Conservation (phyloP, 2,797 vertebrate species). For the Bovichtus variegatus region DNA sequence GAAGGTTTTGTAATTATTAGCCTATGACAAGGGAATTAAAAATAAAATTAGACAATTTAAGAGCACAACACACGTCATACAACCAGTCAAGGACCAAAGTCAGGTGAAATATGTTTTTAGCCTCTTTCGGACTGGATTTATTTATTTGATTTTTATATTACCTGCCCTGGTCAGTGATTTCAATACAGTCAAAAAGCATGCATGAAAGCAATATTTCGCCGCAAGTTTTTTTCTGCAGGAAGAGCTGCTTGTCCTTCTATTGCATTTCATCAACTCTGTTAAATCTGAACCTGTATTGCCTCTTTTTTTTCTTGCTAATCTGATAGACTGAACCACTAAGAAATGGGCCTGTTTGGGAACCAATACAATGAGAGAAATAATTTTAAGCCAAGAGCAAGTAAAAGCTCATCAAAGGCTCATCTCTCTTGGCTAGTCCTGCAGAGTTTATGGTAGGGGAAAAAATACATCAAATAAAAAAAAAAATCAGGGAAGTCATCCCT, state of each 20-base stretch:
- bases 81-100: too few relatives aligned
- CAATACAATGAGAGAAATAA: background rate
- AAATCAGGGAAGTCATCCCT: background rate
- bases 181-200: background rate
- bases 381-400: too few relatives aligned
- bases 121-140: background rate
- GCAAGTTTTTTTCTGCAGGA: too few relatives aligned
- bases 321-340: too few relatives aligned
- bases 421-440: too few relatives aligned
- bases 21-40: background rate
- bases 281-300: too few relatives aligned
- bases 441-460: background rate
- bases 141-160: background rate
- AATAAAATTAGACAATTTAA: background rate
- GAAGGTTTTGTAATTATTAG: background rate
- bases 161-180: background rate
- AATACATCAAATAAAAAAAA: background rate
- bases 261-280: too few relatives aligned
- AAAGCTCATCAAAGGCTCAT: too few relatives aligned
- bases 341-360: background rate
- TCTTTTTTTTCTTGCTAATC: too few relatives aligned
- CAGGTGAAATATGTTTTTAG: background rate
- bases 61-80: too few relatives aligned
- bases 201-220: background rate
- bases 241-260: too few relatives aligned